A percentile compares a stretch with the other conserved stretches of the same genome.
phyloP scores from a whole-genome alignment of 2,888 invertebrate species.

The Cephus pygmeus region DNA sequence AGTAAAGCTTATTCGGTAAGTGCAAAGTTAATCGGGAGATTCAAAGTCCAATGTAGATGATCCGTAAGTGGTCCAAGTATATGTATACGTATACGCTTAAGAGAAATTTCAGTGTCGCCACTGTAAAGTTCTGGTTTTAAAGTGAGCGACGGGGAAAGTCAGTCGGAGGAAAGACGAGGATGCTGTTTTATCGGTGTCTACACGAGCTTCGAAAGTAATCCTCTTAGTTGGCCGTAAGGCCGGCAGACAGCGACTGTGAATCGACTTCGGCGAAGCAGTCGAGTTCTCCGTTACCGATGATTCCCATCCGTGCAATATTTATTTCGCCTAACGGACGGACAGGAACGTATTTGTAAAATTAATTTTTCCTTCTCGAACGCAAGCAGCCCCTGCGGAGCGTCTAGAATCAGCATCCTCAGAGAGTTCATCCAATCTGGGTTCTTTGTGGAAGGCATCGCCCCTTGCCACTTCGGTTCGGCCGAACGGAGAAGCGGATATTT shows the following conservation, averaged over 20 bases:
- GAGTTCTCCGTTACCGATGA: slow-evolving; percentile 6
- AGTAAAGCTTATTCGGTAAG: neutral
- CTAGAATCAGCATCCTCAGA: neutral
- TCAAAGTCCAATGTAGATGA: neutral
- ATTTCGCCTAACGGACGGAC: neutral
- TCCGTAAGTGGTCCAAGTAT: neutral
- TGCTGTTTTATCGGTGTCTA: slow-evolving; percentile 57
- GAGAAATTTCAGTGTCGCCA: neutral
- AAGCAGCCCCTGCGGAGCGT: neutral
- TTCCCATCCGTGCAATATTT: neutral
- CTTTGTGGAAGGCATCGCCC: neutral
- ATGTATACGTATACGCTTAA: neutral
- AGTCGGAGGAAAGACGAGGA: slow-evolving; percentile 6
- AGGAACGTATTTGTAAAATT: neutral
- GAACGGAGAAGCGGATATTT: neutral
- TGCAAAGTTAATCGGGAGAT: neutral
- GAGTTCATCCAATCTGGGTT: neutral
- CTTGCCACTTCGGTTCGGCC: neutral
- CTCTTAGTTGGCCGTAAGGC: slow-evolving; percentile 49
- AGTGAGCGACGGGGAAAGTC: neutral
- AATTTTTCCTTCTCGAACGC: neutral
- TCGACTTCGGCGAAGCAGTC: neutral
- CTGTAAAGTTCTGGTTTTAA: neutral
- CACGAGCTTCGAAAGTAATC: slow-evolving; percentile 53
- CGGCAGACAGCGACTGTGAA: slow-evolving; percentile 43